Percentiles rank a stretch among this genome's conserved stretches.
Conservation (phyloP, 1,140 invertebrate species). For the Drosophila tsacasi region DNA sequence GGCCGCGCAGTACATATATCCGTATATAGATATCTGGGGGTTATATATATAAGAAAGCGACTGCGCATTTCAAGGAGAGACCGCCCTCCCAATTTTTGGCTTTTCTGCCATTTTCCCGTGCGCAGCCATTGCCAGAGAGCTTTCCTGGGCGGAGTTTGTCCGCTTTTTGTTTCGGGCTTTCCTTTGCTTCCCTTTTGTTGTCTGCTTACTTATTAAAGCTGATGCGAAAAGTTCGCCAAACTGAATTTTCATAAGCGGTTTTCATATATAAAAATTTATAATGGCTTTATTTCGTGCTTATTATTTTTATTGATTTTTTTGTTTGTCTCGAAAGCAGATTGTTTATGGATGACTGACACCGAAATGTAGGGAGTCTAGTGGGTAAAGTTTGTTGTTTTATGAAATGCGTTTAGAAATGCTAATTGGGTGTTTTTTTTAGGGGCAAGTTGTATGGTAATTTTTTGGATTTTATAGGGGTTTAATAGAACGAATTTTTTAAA, state of each 20-base stretch:
- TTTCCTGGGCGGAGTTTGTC: conserved; percentile 71
- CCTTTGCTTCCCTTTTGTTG: conserved; percentile 37
- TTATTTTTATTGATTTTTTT: conserved; percentile 58
- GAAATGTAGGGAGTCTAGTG: conserved; percentile 22
- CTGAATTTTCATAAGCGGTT: conserved; percentile 50
- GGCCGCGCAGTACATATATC: conserved; percentile 2
- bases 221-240: conserved; percentile 70
- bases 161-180: conserved; percentile 39
- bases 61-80: conserved; percentile 78
- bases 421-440: conserved; percentile 13
- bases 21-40: conserved; percentile 12
- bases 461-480: background rate
- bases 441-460: background rate
- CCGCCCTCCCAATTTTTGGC: conserved; percentile 11
- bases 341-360: conserved; percentile 40
- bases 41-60: conserved; percentile 54
- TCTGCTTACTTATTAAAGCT: conserved; percentile 64
- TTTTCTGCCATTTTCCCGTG: conserved; percentile 69
- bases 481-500: background rate
- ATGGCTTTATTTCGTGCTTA: conserved; percentile 51
- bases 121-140: conserved; percentile 71
- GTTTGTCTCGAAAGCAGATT: conserved; percentile 15
- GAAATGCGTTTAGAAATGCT: conserved; percentile 25
- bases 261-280: conserved; percentile 46
- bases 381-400: conserved; percentile 27